A percentile compares a stretch with the other conserved stretches of the same genome.
phyloP scores from a whole-genome alignment of 1,140 invertebrate species.

The Helicoverpa zea region DNA sequence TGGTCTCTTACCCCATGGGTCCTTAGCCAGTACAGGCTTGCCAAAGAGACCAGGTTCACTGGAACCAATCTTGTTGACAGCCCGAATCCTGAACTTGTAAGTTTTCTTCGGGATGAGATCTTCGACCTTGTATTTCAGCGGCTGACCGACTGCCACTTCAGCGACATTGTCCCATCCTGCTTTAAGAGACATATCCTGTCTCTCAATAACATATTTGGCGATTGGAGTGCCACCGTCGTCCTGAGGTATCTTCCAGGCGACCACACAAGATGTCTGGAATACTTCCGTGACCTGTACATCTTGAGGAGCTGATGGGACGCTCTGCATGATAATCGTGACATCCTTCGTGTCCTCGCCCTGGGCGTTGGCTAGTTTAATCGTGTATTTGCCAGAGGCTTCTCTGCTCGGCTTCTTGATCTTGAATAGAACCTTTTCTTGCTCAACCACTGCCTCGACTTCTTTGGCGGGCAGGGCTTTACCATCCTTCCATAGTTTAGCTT shows the following conservation, averaged over 20 bases:
- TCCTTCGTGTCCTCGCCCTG: constrained; percentile 96
- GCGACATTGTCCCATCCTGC: constrained; percentile 95
- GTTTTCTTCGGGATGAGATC: constrained; percentile 95
- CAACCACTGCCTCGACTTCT: constrained; percentile 95
- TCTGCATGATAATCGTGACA: constrained; percentile 95
- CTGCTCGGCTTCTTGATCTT: constrained; percentile 96
- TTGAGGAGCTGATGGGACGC: constrained; percentile 94
- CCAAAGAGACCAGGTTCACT: constrained; percentile 95
- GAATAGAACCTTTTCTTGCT: constrained; percentile 96
- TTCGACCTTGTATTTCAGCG: constrained; percentile 93
- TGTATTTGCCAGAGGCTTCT: constrained; percentile 93
- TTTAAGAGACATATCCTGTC: constrained; percentile 89
- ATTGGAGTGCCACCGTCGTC: constrained; percentile 98
- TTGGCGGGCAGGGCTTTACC: constrained; percentile 95
- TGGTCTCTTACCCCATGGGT: constrained; percentile 95
- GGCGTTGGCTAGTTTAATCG: constrained; percentile 94
- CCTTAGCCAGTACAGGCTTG: constrained; percentile 96
- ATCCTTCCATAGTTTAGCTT: constrained; percentile 96
- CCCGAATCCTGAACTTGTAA: constrained; percentile 98
- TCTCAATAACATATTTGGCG: constrained; percentile 97
- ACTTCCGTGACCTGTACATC: constrained; percentile 97
- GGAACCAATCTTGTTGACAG: constrained; percentile 96
- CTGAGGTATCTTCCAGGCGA: constrained; percentile 96
- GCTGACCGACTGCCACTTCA: constrained; percentile 90
- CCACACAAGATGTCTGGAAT: constrained; percentile 96